phyloP scores from a whole-genome alignment of 1,140 invertebrate genomes.

The Parasteatoda tepidariorum region DNA sequence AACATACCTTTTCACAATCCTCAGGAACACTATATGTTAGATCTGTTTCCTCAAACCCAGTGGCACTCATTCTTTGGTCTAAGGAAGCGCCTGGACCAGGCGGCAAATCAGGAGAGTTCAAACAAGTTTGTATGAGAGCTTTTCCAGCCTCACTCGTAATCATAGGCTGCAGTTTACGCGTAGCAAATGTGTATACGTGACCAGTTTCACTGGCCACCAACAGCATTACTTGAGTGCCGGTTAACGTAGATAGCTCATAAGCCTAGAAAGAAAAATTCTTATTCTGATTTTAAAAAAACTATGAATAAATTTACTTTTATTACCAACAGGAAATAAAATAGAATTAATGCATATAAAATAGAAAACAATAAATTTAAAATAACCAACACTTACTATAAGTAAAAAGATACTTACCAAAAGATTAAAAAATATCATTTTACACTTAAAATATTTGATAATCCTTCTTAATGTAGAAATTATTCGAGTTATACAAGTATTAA shows the following conservation, averaged over 20 bases:
- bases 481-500: too few relatives aligned
- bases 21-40: conserved; percentile 89
- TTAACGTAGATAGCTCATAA: conserved; percentile 96
- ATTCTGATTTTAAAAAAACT: neutral
- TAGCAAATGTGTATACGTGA: conserved; percentile 99
- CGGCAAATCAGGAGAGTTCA: conserved; percentile 96
- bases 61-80: conserved; percentile 97
- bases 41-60: conserved; percentile 98
- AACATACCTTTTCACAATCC: conserved; percentile 67
- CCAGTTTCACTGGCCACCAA: conserved; percentile 95
- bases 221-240: conserved; percentile 98
- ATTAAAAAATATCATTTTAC: too few relatives aligned
- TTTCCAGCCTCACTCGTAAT: conserved; percentile 99
- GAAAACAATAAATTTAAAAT: too few relatives aligned
- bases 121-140: conserved; percentile 97
- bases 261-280: conserved; percentile 62
- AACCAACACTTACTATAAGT: too few relatives aligned
- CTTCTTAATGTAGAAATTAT: too few relatives aligned
- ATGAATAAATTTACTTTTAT: too few relatives aligned
- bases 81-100: conserved; percentile 72
- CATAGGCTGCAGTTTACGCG: conserved; percentile 98
- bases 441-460: too few relatives aligned
- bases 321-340: too few relatives aligned
- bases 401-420: too few relatives aligned
- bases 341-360: too few relatives aligned